phyloP scores from a whole-genome alignment of 2,888 invertebrate species.

The Eilema depressum region DNA sequence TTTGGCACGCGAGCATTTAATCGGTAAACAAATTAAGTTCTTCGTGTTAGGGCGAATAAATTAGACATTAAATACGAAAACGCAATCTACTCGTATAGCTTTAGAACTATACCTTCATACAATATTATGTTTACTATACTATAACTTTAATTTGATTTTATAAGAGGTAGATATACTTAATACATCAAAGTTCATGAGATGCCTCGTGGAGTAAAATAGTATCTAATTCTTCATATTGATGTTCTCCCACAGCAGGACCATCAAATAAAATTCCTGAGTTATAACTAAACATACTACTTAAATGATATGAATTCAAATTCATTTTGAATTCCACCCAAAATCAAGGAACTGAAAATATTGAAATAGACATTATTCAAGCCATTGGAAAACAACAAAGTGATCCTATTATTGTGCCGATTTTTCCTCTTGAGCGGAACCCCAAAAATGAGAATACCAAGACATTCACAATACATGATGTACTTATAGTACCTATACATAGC shows the following conservation, averaged over 20 bases:
- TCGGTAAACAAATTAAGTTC: constrained; percentile 26
- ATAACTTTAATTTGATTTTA: background rate
- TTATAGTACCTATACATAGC: background rate
- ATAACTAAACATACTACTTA: too few species aligned
- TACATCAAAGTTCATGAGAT: background rate
- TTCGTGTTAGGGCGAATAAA: constrained; percentile 16
- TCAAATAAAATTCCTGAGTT: too few species aligned
- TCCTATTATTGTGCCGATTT: too few species aligned
- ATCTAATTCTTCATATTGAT: background rate
- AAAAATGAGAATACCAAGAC: background rate
- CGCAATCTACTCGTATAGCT: constrained; percentile 2
- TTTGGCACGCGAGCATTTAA: constrained; percentile 25
- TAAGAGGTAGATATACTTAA: background rate
- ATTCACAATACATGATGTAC: background rate
- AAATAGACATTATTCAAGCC: background rate
- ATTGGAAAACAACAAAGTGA: too few species aligned
- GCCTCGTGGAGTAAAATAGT: background rate
- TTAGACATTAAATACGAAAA: constrained; percentile 17
- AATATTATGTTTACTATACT: background rate
- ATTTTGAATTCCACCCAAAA: background rate
- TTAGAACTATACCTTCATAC: background rate
- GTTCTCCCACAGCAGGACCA: too few species aligned
- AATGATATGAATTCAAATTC: too few species aligned
- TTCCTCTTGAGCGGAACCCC: too few species aligned
- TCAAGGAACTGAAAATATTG: background rate